phyloP scores from a whole-genome alignment of 2,113 vertebrate genomes.

The Hippocampus barbouri region DNA sequence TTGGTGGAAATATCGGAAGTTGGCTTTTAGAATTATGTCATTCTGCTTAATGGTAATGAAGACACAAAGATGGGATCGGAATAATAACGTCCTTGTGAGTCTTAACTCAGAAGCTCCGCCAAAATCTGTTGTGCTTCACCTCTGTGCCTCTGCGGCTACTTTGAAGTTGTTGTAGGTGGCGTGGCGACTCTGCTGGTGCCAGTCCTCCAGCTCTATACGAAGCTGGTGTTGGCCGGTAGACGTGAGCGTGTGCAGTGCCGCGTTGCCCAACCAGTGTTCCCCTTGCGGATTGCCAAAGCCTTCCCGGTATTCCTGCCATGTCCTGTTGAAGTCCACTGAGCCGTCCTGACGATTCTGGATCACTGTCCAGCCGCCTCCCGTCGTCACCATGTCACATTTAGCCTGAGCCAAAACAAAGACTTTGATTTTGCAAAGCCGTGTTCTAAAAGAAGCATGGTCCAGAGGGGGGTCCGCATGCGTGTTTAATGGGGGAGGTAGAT shows the following conservation, averaged over 20 bases:
- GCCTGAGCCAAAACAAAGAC: constrained; percentile 60
- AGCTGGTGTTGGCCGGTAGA: constrained; percentile 66
- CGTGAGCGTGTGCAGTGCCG: constrained; percentile 66
- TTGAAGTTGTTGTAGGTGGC: constrained; percentile 75
- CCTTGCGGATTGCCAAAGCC: constrained; percentile 74
- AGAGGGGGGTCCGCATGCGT: constrained; percentile 11
- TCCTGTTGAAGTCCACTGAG: constrained; percentile 74
- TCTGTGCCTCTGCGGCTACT: constrained; percentile 72
- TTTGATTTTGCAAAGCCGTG: constrained; percentile 28
- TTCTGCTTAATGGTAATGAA: too few species aligned
- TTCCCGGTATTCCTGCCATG: constrained; percentile 76
- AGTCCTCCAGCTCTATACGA: constrained; percentile 75
- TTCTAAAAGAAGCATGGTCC: constrained; percentile 21
- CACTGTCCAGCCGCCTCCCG: constrained; percentile 77
- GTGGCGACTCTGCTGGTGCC: constrained; percentile 73
- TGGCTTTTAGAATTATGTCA: too few species aligned
- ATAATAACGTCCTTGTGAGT: too few species aligned
- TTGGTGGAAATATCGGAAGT: too few species aligned
- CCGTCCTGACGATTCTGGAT: constrained; percentile 75
- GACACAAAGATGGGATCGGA: too few species aligned
- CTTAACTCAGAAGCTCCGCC: too few species aligned
- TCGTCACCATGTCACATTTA: constrained; percentile 77
- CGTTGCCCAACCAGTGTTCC: constrained; percentile 78
- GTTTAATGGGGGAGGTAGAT: constrained; percentile 41
- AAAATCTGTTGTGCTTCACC: constrained; percentile 43